Conservation (phyloP, 2,113 vertebrate species). For the Seriola quinqueradiata region DNA sequence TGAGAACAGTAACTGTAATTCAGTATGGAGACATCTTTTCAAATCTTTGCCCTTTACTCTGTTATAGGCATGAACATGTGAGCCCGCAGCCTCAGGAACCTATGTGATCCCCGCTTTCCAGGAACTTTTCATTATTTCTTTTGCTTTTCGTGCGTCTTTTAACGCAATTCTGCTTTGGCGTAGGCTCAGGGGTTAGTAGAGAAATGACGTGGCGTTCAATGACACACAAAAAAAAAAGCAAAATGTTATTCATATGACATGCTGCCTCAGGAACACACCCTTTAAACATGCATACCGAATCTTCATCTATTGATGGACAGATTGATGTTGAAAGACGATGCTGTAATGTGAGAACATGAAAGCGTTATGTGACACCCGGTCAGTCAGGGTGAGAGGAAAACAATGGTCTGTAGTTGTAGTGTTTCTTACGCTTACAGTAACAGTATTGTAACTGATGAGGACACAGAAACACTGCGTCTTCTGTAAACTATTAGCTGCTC, state of each 20-base stretch:
- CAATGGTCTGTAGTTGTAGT: background rate
- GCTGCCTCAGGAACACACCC: background rate
- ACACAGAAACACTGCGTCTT: background rate
- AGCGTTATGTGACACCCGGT: background rate
- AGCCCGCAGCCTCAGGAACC: background rate
- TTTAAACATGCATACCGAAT: background rate
- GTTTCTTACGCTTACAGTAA: background rate
- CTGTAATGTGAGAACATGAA: background rate
- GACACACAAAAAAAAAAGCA: too few relatives aligned
- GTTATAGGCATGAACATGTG: constrained; percentile 16
- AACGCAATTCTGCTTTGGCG: too few relatives aligned
- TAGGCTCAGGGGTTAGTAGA: too few relatives aligned
- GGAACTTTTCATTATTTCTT: too few relatives aligned
- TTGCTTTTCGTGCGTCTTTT: too few relatives aligned
- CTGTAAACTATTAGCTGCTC: constrained; percentile 17
- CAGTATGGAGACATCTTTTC: background rate
- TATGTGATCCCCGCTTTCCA: too few relatives aligned
- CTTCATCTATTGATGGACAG: background rate
- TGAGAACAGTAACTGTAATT: constrained; percentile 20
- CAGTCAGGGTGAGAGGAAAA: background rate
- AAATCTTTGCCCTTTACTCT: constrained; percentile 44
- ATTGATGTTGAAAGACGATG: background rate
- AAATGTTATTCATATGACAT: too few relatives aligned
- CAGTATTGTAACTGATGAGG: background rate
- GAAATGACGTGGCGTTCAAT: too few relatives aligned